These are phyloP conservation scores for Neodiprion lecontei DNA, from an alignment of 1,140 invertebrate genomes.

Conservation along the genomic window DNA sequence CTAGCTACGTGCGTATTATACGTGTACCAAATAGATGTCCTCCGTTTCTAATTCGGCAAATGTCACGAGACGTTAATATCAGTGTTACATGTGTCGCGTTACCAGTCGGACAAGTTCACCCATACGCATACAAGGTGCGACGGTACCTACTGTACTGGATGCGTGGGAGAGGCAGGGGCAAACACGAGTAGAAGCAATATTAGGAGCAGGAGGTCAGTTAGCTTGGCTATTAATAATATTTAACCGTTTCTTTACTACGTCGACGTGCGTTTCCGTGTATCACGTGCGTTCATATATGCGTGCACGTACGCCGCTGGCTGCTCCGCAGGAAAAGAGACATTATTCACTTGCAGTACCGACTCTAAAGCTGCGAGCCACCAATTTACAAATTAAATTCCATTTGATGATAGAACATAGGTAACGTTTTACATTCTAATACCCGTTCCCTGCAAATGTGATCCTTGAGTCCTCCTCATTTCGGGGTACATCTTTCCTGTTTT, in stretches of 20 bases:
- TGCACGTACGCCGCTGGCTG: slow-evolving; percentile 31
- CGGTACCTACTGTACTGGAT: no score
- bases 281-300: neutral
- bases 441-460: neutral
- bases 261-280: slow-evolving; percentile 4
- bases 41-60: no score
- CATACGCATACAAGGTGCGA: no score
- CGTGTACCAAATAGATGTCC: no score
- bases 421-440: neutral
- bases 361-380: slow-evolving; percentile 34
- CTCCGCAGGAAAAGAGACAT: slow-evolving; percentile 55
- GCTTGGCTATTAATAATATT: slow-evolving; percentile 8
- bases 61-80: no score
- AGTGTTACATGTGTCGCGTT: no score
- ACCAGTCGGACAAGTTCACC: no score
- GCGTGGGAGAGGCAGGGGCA: slow-evolving; percentile 6
- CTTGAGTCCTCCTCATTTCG: neutral
- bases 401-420: slow-evolving; percentile 36
- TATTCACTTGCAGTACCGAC: slow-evolving; percentile 49
- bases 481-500: neutral
- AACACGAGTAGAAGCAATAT: neutral
- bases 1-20: no score
- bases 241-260: slow-evolving; percentile 7
- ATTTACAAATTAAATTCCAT: slow-evolving; percentile 51
- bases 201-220: slow-evolving; percentile 2